Evolutionary conservation across 1,140 invertebrate genomes (phyloP).

Genomic region (Leptestheria dahalacensis): DNA sequence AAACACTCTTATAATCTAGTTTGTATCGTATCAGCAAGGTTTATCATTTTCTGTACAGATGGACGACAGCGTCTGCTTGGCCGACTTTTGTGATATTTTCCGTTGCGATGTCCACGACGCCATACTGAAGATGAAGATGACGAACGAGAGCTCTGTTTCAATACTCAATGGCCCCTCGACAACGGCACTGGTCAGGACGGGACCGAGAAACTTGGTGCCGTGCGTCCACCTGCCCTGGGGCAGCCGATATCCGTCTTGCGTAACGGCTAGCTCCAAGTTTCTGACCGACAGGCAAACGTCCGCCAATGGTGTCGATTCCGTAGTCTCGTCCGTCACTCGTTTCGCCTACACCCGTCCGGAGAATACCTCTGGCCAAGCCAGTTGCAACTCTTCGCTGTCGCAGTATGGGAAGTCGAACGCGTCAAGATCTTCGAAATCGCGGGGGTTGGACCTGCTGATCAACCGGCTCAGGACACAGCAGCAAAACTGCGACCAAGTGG

Average conservation of each 20-base stretch:
- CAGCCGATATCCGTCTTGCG: slow-evolving; percentile 46
- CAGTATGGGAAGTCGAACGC: too few species aligned
- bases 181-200: slow-evolving; percentile 33
- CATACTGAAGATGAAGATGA: slow-evolving; percentile 16
- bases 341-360: too few species aligned
- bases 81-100: slow-evolving; percentile 90
- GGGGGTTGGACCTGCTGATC: not conserved
- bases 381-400: too few species aligned
- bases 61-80: slow-evolving; percentile 75
- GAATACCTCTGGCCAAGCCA: too few species aligned
- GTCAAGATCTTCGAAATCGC: not conserved
- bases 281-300: too few species aligned
- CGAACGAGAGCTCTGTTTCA: slow-evolving; percentile 24
- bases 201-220: slow-evolving; percentile 27
- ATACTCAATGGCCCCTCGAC: slow-evolving; percentile 39
- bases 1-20: slow-evolving; percentile 20
- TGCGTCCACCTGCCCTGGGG: slow-evolving; percentile 33
- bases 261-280: not conserved
- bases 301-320: too few species aligned
- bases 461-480: not conserved
- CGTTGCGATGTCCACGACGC: slow-evolving; percentile 62
- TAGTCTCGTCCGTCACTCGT: too few species aligned
- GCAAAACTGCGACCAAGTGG: not conserved
- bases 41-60: slow-evolving; percentile 38
- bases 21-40: not conserved